Evolutionary conservation across 1,140 invertebrate species (phyloP), one percentile per base, ranked within the genome.

Genomic region (Trachymyrmex cornetzi): DNA sequence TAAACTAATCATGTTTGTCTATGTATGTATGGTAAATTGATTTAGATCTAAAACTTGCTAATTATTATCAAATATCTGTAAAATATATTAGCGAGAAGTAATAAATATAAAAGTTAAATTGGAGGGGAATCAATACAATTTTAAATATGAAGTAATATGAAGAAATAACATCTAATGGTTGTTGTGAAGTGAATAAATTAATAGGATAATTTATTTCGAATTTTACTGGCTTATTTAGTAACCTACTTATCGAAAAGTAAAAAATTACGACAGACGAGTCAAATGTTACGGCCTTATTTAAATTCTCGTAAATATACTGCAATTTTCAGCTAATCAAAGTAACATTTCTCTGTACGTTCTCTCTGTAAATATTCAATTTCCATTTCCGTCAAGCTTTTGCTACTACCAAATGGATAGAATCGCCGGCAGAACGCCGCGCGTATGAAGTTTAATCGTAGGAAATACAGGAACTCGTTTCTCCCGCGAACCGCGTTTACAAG

Each of bases 391-490:
- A 6, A 48, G n/a, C 38, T 34, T 61, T 55, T 27, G 38, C 19
- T 14, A 24, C 53, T 11, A 16, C 44, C 38, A 24, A 38, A 50
- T 50, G 7, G 12, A 50, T 30, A 59, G 30, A 81, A 24, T 34
- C 30, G 27, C 19, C 24, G 5, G 11, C 19, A 16, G 38, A 48
- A 50, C 19, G 11, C 7, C 9, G 14, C 9, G 14, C 34, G 22
- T 59, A 61, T 61, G 72, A 82, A 48, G 27, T 64, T 59, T 19
- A 82, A 27, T 75, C 44, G 14, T n/a, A 75, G 69, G 44, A 72
- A 81, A 71, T 38, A 24, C 30, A 71, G 50, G n/a, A 81, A 61
- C 67, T 22, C 80, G 69, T 79, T 79, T 79, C 61, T 59, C 72
- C 44, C 59, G 24, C 48, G 48, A 50, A 48, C 14, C 67, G 19